phyloP scores from a whole-genome alignment of 2,113 vertebrate species.

The Callopanchax toddi region DNA sequence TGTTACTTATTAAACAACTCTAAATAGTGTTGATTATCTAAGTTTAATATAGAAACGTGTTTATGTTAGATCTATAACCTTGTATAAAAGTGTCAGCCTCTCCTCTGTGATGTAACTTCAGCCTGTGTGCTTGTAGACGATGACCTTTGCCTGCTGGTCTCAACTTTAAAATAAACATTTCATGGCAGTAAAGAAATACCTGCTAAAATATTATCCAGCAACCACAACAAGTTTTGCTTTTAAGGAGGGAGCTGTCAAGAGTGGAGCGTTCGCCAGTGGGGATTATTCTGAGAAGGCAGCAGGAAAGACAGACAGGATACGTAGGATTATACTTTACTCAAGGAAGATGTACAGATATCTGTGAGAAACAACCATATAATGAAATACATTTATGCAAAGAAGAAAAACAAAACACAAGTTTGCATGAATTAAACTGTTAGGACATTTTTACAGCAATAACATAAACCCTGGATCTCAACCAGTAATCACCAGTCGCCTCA shows the following conservation, averaged over 20 bases:
- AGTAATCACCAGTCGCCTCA: neutral
- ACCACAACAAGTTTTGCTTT: conserved; percentile 3
- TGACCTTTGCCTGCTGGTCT: conserved; percentile 3
- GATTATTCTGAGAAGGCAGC: neutral
- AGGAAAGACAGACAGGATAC: neutral
- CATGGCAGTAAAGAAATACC: neutral
- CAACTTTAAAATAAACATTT: conserved; percentile 4
- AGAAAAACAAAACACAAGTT: conserved; percentile 5
- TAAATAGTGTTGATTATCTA: neutral
- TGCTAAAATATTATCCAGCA: conserved; percentile 1
- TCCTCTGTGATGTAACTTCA: neutral
- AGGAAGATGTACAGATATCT: neutral
- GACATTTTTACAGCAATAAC: conserved; percentile 15
- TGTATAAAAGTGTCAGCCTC: neutral
- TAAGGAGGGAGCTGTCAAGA: conserved; percentile 2
- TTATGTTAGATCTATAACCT: neutral
- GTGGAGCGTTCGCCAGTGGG: neutral
- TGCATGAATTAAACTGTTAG: conserved; percentile 26
- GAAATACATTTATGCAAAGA: neutral
- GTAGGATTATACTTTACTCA: neutral
- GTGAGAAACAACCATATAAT: neutral
- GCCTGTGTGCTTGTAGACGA: neutral
- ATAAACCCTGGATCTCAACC: conserved; percentile 16
- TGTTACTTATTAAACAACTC: no score
- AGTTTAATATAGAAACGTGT: no score